These are phyloP conservation scores for Heptranchias perlo DNA, from an alignment of 2,113 vertebrate species.

Conservation along the genomic window DNA sequence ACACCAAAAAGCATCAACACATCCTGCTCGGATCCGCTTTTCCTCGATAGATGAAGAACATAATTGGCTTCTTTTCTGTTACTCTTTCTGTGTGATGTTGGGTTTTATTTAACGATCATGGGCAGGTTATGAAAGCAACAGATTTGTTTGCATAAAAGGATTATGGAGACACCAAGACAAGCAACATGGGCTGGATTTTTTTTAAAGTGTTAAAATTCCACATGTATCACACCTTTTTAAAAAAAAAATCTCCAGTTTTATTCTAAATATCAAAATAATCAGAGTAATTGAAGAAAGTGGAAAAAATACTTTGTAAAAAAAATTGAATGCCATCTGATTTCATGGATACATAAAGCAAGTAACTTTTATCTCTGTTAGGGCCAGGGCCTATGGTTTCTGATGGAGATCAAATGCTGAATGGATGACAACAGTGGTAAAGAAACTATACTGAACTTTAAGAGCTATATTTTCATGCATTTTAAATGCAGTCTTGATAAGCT, in stretches of 20 bases:
- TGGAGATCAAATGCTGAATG: background rate
- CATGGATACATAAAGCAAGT: background rate
- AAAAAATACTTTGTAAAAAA: background rate
- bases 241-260: background rate
- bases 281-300: background rate
- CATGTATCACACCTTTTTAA: background rate
- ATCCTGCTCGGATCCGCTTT: background rate
- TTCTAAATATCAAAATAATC: slow-evolving; percentile 8
- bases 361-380: background rate
- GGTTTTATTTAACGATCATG: slow-evolving; percentile 1
- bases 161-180: slow-evolving; percentile 18
- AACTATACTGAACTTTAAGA: slow-evolving; percentile 23
- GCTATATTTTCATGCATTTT: background rate
- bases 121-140: slow-evolving; percentile 23
- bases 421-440: background rate
- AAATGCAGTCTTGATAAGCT: slow-evolving; percentile 24
- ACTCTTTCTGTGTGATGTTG: background rate
- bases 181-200: background rate
- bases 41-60: slow-evolving; percentile 5
- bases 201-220: background rate
- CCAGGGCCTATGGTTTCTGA: background rate
- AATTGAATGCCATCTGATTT: background rate
- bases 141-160: slow-evolving; percentile 33
- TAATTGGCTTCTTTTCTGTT: slow-evolving; percentile 32
- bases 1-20: slow-evolving; percentile 24